Base-by-base conservation (phyloP, 2,113 vertebrate species). In the Terrapene triunguis region DNA sequence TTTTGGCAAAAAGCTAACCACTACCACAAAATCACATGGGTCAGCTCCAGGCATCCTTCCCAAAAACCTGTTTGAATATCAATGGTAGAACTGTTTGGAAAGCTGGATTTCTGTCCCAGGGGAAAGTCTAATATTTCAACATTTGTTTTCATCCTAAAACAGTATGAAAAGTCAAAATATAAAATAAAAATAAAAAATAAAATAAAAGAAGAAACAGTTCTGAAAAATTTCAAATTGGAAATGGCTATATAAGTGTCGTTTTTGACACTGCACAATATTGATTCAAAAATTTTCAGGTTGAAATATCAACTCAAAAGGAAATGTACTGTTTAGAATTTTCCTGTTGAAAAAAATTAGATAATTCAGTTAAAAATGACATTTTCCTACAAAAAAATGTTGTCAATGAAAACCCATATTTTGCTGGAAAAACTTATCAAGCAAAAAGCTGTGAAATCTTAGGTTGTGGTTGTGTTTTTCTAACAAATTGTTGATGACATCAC, bases 101-200 rank as follows among this genome's bases (percentile, higher is more conserved):
- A 91, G 88, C 4, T 1, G 8, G 92, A 53, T 94, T 87, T 3
- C 91, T 87, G 13, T 78, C 13, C 54, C 35, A 19, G 8, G 42
- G 25, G 24, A 83, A 95, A 92, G 83, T 81, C 21, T 17, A 81
- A 14, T 2, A 88, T 24, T 55, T 80, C n/a, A 19, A 38, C 65
- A 72, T 69, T 69, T 72, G 19, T 72, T 88, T 53, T 87, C 24
- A 78, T 82, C 89, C 50, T 90, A 42, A 91, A 91, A 88, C 17
- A 54, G 51, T 10, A 27, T 59, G 8, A 50, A 92, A 72, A 5
- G n/a, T 38, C n/a, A 22, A 38, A 72, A 72, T 38, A 38, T 38
- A 2, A 65, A 65, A 65, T 9, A 65, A 35, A 32, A 24, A 54
- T 19, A 62, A n/a, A 32, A 24, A 65, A 19, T n/a, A 57, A 8